phyloP scores from a whole-genome alignment of 2,113 vertebrate species.

The Lepisosteus osseus region DNA sequence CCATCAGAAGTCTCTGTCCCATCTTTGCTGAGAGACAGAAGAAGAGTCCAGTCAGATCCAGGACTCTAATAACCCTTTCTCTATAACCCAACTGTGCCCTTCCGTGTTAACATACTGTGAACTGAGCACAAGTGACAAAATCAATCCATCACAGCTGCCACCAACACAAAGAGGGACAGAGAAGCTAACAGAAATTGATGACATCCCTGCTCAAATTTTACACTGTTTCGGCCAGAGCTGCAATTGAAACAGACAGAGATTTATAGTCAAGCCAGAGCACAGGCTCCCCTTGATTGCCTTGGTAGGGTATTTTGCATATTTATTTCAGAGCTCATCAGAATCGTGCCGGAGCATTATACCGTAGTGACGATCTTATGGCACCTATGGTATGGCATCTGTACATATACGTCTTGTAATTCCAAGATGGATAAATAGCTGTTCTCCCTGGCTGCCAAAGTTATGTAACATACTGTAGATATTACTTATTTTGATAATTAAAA shows the following conservation, averaged over 20 bases:
- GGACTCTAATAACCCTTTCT: constrained; percentile 78
- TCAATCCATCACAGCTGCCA: constrained; percentile 89
- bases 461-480: constrained; percentile 25
- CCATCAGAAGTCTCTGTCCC: constrained; percentile 18
- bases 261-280: constrained; percentile 88
- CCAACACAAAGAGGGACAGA: constrained; percentile 92
- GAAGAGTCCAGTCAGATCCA: constrained; percentile 69
- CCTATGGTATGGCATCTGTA: constrained; percentile 73
- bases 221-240: constrained; percentile 88
- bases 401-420: constrained; percentile 77
- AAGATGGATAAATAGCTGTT: constrained; percentile 72
- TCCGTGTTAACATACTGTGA: constrained; percentile 99
- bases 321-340: constrained; percentile 90
- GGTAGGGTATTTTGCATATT: constrained; percentile 91
- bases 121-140: constrained; percentile 97
- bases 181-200: constrained; percentile 99
- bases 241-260: constrained; percentile 99
- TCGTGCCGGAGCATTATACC: constrained; percentile 74
- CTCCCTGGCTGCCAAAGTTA: constrained; percentile 62
- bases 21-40: constrained; percentile 38
- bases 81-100: constrained; percentile 91
- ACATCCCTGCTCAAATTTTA: constrained; percentile 95
- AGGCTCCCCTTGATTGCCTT: constrained; percentile 89
- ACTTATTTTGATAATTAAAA: constrained; percentile 35
- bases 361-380: constrained; percentile 94